phyloP scores from a whole-genome alignment of 2,888 invertebrate genomes.

The Listrodromus nycthemerus region DNA sequence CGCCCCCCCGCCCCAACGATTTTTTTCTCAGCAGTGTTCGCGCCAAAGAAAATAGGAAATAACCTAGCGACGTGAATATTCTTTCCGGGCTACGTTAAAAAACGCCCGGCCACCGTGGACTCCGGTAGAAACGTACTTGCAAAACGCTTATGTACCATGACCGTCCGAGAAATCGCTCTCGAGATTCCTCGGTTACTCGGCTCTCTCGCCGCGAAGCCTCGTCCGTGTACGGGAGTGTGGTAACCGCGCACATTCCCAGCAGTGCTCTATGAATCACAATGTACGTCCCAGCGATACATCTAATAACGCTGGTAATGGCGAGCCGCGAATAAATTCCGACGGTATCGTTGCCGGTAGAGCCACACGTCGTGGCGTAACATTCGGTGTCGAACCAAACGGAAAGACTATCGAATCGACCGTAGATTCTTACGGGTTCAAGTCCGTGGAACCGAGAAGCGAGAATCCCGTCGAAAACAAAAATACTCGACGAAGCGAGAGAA shows the following conservation, averaged over 20 bases:
- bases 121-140: constrained; percentile 37
- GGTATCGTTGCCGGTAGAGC: constrained; percentile 24
- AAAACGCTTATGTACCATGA: constrained; percentile 63
- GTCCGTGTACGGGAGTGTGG: background rate
- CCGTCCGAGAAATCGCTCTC: constrained; percentile 56
- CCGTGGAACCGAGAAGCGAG: background rate
- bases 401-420: background rate
- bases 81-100: constrained; percentile 30
- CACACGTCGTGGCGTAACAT: constrained; percentile 1
- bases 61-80: background rate
- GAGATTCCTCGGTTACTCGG: constrained; percentile 44
- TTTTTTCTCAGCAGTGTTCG: constrained; percentile 9
- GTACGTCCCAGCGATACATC: background rate
- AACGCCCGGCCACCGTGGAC: constrained; percentile 7
- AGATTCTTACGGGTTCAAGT: constrained; percentile 37
- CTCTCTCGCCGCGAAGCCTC: constrained; percentile 18
- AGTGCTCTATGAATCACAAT: constrained; percentile 47
- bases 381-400: background rate
- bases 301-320: background rate
- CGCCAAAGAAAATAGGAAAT: constrained; percentile 19
- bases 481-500: background rate
- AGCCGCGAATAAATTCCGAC: constrained; percentile 43
- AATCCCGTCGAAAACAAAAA: background rate
- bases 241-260: constrained; percentile 22
- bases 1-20: background rate